Evolutionary conservation across 1,140 invertebrate genomes (phyloP), one percentile per base, ranked within the genome.

Genomic region (Aphelenchoides fujianensis): DNA sequence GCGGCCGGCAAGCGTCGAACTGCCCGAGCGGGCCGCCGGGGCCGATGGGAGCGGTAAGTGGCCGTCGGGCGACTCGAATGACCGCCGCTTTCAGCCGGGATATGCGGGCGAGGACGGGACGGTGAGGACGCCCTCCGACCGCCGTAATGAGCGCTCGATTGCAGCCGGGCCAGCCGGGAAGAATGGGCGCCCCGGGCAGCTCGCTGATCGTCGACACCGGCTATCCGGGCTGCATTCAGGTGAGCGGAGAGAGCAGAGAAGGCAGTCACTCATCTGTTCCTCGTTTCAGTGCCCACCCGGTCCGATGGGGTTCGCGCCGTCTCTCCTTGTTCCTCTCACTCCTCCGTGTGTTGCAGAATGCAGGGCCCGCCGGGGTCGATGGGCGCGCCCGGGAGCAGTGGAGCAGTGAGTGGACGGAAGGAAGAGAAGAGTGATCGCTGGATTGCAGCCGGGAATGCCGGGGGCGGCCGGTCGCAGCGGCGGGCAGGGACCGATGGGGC

Each of bases 1-100:
- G 57, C 19, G 57, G 57, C 12, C 16, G 16, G 37, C 16, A 53
- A 53, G 9, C 57, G 16, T 12, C 16, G 12, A 12, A 19, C 12
- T 61, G 57, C 57, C 57, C 57, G 16, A 16, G 9, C 53, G 57
- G n/a, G n/a, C n/a, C n/a, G n/a, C n/a, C n/a, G n/a, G n/a, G n/a
- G n/a, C n/a, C n/a, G n/a, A n/a, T n/a, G n/a, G n/a, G n/a, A n/a
- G n/a, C n/a, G n/a, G n/a, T n/a, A n/a, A n/a, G n/a, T n/a, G n/a
- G n/a, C n/a, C n/a, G n/a, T n/a, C n/a, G n/a, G n/a, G n/a, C n/a
- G n/a, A n/a, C n/a, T n/a, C n/a, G n/a, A n/a, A n/a, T n/a, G n/a
- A n/a, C n/a, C n/a, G n/a, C n/a, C n/a, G n/a, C n/a, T n/a, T n/a
- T n/a, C n/a, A n/a, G n/a, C n/a, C n/a, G n/a, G n/a, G n/a, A n/a